Evolutionary conservation across 2,797 vertebrate genomes (phyloP).

Genomic region (Taeniopygia guttata): DNA sequence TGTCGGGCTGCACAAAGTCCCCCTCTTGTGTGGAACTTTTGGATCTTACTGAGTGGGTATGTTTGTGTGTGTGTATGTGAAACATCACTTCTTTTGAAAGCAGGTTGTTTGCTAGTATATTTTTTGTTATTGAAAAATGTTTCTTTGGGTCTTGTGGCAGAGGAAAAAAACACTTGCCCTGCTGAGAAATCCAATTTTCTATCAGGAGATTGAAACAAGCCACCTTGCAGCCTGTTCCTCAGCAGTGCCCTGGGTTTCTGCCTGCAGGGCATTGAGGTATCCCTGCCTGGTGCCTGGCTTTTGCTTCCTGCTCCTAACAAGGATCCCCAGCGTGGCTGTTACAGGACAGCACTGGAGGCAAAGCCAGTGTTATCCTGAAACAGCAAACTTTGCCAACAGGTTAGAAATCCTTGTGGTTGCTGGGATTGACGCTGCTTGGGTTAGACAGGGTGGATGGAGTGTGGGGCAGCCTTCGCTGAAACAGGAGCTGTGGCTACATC

Average conservation of each 20-base stretch:
- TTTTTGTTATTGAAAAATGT: slow-evolving; percentile 16
- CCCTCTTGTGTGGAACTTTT: not conserved
- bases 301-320: not conserved
- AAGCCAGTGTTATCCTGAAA: not conserved
- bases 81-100: not conserved
- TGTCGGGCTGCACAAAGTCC: not conserved
- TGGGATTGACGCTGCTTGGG: not conserved
- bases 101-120: not conserved
- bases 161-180: not conserved
- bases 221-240: not conserved
- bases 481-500: not conserved
- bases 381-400: not conserved
- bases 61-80: not conserved
- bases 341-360: not conserved
- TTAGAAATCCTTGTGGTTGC: not conserved
- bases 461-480: not conserved
- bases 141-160: not conserved
- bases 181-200: slow-evolving; percentile 50
- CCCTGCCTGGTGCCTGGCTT: not conserved
- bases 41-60: not conserved
- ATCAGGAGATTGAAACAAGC: not conserved
- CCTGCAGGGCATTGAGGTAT: not conserved
- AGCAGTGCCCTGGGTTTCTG: not conserved
- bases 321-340: not conserved
- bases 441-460: not conserved